Evolutionary conservation across 2,113 vertebrate species (phyloP), one percentile per base, ranked within the genome.

Genomic region (Geothlypis trichas): DNA sequence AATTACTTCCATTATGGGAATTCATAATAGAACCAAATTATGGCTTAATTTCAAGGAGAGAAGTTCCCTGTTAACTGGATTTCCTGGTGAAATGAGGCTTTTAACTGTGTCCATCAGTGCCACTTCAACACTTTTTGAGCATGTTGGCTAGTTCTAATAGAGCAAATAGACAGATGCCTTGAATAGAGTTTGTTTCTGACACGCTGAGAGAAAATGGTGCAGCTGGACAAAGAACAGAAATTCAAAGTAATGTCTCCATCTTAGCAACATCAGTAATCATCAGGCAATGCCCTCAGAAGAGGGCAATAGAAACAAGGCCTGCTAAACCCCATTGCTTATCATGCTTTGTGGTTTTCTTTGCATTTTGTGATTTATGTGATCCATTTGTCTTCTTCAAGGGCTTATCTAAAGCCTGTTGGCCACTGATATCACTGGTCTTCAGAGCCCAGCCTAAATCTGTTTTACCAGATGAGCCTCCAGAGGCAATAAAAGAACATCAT

Each of bases 11-110:
- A 95, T 93, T 95, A 68, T 41, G 73, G 51, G 41, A 78, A 44
- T 81, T 90, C 75, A 74, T 55, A 95, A 93, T 94, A 83, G 93
- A 76, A 79, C 30, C 19, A 91, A 96, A 93, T 95, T 93, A 86
- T 49, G 52, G 61, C 22, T 91, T 66, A 59, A 72, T 89, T 93
- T 78, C 49, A 68, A 89, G 68, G 33, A 92, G 35, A 22, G 61
- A 65, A 73, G 52, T 95, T 96, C 69, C 81, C 81, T 76, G 66
- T 79, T 88, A 92, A 86, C 67, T 91, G 44, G 46, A 49, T 90
- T 81, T 94, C 72, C 80, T 84, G 44, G 81, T 81, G 76, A 95
- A 93, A 92, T 31, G 41, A 86, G 67, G 86, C 89, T 93, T 95
- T 90, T 84, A 95, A 59, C 86, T 87, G 31, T 61, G 49, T 51